Percentiles rank a stretch among this genome's conserved stretches.
phyloP scores from a whole-genome alignment of 2,797 vertebrate genomes.

The Hozukius guyotensis region DNA sequence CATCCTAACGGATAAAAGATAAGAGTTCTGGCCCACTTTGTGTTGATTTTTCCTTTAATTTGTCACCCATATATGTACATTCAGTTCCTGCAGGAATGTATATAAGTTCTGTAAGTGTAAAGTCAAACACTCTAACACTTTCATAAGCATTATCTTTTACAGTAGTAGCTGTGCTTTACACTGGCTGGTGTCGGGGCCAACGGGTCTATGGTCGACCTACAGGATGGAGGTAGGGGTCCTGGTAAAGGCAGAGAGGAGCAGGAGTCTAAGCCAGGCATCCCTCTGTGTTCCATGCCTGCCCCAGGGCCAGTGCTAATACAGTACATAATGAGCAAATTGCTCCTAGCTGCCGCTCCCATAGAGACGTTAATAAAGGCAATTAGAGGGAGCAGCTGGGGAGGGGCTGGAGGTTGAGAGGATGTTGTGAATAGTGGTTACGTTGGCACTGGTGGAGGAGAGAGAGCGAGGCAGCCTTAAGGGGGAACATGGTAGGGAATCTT shows the following conservation, averaged over 20 bases:
- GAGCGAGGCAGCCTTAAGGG: conserved; percentile 30
- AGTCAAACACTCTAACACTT: neutral
- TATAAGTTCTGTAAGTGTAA: neutral
- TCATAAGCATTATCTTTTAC: neutral
- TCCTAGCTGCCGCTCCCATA: conserved; percentile 83
- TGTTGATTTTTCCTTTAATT: neutral
- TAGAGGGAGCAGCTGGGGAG: conserved; percentile 78
- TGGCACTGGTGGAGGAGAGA: conserved; percentile 41
- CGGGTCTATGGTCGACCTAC: conserved; percentile 34
- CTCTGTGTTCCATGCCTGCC: conserved; percentile 79
- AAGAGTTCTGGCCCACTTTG: neutral
- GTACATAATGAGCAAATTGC: conserved; percentile 83
- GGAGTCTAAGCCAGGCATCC: conserved; percentile 71
- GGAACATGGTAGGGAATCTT: conserved; percentile 42
- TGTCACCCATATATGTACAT: neutral
- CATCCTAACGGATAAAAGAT: neutral
- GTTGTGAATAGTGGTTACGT: conserved; percentile 66
- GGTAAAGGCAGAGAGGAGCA: conserved; percentile 56
- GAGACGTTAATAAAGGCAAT: conserved; percentile 86
- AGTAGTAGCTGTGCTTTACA: conserved; percentile 19
- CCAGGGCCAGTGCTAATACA: conserved; percentile 80
- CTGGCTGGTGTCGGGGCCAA: conserved; percentile 24
- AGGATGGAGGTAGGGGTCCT: conserved; percentile 67
- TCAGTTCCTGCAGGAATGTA: neutral
- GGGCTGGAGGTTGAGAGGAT: conserved; percentile 71